A percentile compares a stretch with the other conserved stretches of the same genome.
Conservation (phyloP, 1,140 invertebrate genomes). For the Palaemon carinicauda region DNA sequence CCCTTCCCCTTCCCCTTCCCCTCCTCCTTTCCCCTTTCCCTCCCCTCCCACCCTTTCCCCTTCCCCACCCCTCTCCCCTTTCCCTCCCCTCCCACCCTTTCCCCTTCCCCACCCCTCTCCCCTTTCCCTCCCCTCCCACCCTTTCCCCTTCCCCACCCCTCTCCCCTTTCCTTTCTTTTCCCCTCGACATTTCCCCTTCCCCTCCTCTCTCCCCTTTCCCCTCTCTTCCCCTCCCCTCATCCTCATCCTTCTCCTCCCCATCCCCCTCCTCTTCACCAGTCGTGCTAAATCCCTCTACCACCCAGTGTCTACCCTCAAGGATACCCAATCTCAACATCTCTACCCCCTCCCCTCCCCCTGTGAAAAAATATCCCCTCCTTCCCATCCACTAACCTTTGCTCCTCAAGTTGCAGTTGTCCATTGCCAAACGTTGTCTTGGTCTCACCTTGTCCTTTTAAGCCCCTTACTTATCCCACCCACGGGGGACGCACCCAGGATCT, state of each 20-base stretch:
- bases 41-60: neutral
- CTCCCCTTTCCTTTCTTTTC: too few species aligned
- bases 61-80: neutral
- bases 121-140: neutral
- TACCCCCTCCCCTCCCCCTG: neutral
- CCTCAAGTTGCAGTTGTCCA: neutral
- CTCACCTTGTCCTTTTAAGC: too few species aligned
- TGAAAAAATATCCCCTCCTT: too few species aligned
- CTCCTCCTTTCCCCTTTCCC: neutral
- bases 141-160: neutral
- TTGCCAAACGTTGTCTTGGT: neutral
- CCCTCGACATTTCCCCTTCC: too few species aligned
- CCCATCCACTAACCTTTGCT: neutral
- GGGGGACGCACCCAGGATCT: neutral
- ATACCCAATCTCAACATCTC: too few species aligned
- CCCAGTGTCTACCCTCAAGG: neutral
- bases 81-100: neutral
- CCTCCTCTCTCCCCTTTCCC: neutral
- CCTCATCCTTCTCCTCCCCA: neutral
- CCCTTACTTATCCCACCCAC: neutral
- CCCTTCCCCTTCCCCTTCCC: neutral
- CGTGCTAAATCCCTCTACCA: neutral
- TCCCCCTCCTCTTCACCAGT: neutral
- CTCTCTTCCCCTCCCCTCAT: neutral
- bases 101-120: neutral